These are phyloP conservation scores for Aspiorhynchus laticeps DNA, from an alignment of 2,113 vertebrate species.

Conservation along the genomic window DNA sequence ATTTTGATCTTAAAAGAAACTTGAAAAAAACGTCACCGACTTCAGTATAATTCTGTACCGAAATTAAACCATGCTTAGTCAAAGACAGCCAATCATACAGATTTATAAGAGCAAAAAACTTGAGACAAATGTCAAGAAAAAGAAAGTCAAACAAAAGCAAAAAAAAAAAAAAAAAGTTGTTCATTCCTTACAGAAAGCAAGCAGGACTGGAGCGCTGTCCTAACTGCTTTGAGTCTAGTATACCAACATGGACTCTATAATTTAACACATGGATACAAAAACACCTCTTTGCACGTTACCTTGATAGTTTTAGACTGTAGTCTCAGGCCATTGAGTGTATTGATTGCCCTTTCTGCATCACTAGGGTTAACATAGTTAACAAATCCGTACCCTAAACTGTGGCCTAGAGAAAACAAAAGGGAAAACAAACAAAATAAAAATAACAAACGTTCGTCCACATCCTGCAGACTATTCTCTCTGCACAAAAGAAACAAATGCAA, in stretches of 20 bases:
- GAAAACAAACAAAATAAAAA: too few relatives aligned
- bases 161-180: too few relatives aligned
- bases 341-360: constrained; percentile 99
- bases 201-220: constrained; percentile 56
- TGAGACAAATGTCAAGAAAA: constrained; percentile 19
- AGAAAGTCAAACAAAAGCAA: neutral
- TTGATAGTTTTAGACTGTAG: constrained; percentile 99
- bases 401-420: constrained; percentile 85
- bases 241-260: constrained; percentile 66
- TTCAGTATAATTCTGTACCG: constrained; percentile 69
- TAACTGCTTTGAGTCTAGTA: constrained; percentile 51
- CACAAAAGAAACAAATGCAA: constrained; percentile 74
- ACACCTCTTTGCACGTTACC: constrained; percentile 85
- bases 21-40: constrained; percentile 47
- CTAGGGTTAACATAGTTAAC: constrained; percentile 99
- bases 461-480: constrained; percentile 51
- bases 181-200: constrained; percentile 52
- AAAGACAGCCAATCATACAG: constrained; percentile 45
- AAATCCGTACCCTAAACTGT: constrained; percentile 99
- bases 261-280: constrained; percentile 76
- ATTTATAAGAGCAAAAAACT: too few relatives aligned
- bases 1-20: neutral
- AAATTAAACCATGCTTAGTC: constrained; percentile 57
- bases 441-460: constrained; percentile 62
- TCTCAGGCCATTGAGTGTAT: constrained; percentile 97